Base-by-base conservation (phyloP, 2,797 vertebrate genomes). In the Tadarida brasiliensis region DNA sequence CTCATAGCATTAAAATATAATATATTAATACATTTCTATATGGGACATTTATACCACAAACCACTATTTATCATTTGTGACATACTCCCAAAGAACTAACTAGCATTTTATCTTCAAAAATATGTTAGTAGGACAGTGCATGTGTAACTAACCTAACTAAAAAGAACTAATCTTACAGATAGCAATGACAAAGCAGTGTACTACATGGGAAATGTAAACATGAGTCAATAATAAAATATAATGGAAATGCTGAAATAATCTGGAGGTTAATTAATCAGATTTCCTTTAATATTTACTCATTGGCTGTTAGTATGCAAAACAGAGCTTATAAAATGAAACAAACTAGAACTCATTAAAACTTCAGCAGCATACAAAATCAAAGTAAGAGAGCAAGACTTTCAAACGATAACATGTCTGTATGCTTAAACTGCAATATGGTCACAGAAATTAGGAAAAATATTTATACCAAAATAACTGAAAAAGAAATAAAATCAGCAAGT, bases 181-280 rank as follows among this genome's bases (percentile, higher is more conserved):
- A 91, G 11, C 11, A 94, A 80, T 30, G 33, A 89, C 71, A 94
- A 84, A 95, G 24, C 15, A 84, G 26, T 83, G 54, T 0, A 39
- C 19, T 76, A 20, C 35, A 87, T 77, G n/a, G 39, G 17, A 74
- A 88, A 94, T 49, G 16, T 85, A 78, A 92, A 90, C 33, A 92
- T 51, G 92, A 95, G 93, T 95, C 30, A 96, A 51, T 7, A 80
- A 22, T 89, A 78, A 77, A 95, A 82, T 78, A 17, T 47, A 68
- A 86, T 90, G 35, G 63, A 70, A 93, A 95, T 87, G 22, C 3
- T 59, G 4, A 76, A 96, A 96, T 61, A 49, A 56, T 2, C 17
- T 57, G 56, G n/a, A 91, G 77, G 51, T 49, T 89, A 94, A n/a
- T 33, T 35, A 61, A 95, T 74, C 14, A 86, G 10, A 61, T 88